Percentiles rank a stretch among this genome's conserved stretches.
Evolutionary conservation across 1,140 invertebrate species (phyloP).

Genomic region (Tachypleus tridentatus): DNA sequence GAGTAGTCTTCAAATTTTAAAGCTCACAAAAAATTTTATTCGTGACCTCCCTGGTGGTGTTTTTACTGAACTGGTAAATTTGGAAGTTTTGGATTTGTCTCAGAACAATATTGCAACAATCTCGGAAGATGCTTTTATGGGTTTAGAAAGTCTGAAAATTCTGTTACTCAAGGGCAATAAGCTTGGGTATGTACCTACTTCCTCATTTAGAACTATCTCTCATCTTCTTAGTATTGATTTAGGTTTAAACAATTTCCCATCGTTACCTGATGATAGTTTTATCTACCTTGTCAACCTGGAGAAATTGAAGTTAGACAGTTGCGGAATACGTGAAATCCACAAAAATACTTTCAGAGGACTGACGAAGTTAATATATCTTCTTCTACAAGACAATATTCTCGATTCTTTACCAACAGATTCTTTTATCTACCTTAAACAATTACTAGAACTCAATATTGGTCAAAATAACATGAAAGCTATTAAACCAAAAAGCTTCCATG

Average conservation of each 20-base stretch:
- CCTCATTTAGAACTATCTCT: constrained; percentile 51
- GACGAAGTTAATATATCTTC: constrained; percentile 53
- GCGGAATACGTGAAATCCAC: constrained; percentile 60
- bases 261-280: constrained; percentile 37
- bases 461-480: constrained; percentile 22
- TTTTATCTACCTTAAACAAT: constrained; percentile 43
- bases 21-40: constrained; percentile 65
- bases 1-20: constrained; percentile 51
- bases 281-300: constrained; percentile 54
- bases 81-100: constrained; percentile 75
- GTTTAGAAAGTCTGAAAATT: constrained; percentile 55
- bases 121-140: constrained; percentile 61
- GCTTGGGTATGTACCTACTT: constrained; percentile 45
- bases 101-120: constrained; percentile 71
- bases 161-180: constrained; percentile 76
- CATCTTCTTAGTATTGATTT: constrained; percentile 49
- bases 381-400: constrained; percentile 64
- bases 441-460: constrained; percentile 25
- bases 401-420: constrained; percentile 57
- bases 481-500: constrained; percentile 18
- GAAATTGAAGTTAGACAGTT: constrained; percentile 63
- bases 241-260: constrained; percentile 63
- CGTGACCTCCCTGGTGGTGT: constrained; percentile 58
- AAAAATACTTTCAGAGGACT: constrained; percentile 60
- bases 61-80: constrained; percentile 56